Base-by-base conservation (phyloP, 2,797 vertebrate genomes). In the Hirundo rustica region DNA sequence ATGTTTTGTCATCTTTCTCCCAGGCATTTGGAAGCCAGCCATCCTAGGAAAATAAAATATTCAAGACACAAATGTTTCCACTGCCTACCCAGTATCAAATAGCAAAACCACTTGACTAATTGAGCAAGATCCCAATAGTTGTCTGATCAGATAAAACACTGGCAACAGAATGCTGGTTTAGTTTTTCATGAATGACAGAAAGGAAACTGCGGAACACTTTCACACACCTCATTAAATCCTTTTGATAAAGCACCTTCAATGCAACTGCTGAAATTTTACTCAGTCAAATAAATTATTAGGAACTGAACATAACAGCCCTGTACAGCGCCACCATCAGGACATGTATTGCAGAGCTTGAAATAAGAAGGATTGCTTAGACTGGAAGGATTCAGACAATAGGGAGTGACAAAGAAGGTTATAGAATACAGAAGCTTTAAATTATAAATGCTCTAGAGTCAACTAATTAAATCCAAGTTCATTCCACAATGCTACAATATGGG, bases 51-150 rank as follows among this genome's bases (percentile, higher is more conserved):
- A 91, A 88, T 84, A 72, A 94, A 95, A 95, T 92, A 93, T 96
- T 93, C 54, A 94, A 92, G 82, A 91, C 73, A 65, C 57, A 96
- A 95, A 92, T 85, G 48, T 80, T 96, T 95, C 48, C 19, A 27
- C 40, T 83, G 48, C 38, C 16, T 81, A 53, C 10, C 17, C 50
- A 58, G 54, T 68, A 80, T 88, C 42, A 84, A 92, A 89, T 8
- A 78, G 42, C 50, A 85, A 81, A 88, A 45, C 27, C 45, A 57
- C 65, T 83, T 36, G 61, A 82, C 36, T 88, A 88, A 67, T 40
- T 54, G 44, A 83, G 34, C 20, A 76, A 79, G 29, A 82, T 60
- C 67, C 20, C 34, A 55, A 40, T 26, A 73, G 55, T 22, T 87
- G 32, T 65, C 72, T 85, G 57, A 78, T 30, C 20, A 82, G 79